phyloP scores from a whole-genome alignment of 1,140 invertebrate species.

The Caenorhabditis latens region DNA sequence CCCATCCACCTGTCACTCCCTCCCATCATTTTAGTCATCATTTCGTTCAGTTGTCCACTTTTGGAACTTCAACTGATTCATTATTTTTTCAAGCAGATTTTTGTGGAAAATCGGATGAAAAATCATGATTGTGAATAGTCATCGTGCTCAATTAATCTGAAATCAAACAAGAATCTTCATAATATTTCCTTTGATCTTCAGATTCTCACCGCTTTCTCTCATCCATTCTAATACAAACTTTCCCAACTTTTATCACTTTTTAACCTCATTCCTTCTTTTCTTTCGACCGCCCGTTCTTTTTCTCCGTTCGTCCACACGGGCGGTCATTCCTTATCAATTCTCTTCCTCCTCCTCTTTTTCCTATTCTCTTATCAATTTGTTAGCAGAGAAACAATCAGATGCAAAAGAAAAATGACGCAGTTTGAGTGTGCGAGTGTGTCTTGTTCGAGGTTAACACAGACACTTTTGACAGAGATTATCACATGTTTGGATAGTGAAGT shows the following conservation, averaged over 20 bases:
- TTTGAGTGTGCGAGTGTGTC: constrained; percentile 22
- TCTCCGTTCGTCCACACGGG: constrained; percentile 21
- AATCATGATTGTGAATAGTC: too few species aligned
- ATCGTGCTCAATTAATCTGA: too few species aligned
- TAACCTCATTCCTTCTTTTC: not conserved
- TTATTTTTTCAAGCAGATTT: too few species aligned
- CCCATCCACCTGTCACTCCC: not conserved
- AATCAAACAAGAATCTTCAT: not conserved
- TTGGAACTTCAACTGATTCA: too few species aligned
- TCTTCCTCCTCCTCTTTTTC: not conserved
- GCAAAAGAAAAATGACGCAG: constrained; percentile 8
- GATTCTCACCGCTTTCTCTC: not conserved
- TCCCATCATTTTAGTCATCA: too few species aligned
- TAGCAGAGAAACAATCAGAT: constrained; percentile 43
- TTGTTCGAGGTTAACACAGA: constrained; percentile 41
- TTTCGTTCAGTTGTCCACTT: too few species aligned
- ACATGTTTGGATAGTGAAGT: too few species aligned
- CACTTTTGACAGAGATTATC: not conserved
- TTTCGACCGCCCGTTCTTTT: not conserved
- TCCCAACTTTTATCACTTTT: constrained; percentile 6
- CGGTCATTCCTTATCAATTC: constrained; percentile 37
- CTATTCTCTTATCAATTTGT: constrained; percentile 21
- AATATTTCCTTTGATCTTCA: not conserved
- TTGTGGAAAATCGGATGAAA: too few species aligned
- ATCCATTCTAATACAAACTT: not conserved